A percentile compares a stretch with the other conserved stretches of the same genome.
Evolutionary conservation across 2,888 invertebrate species (phyloP).

Genomic region (Drosophila recens): DNA sequence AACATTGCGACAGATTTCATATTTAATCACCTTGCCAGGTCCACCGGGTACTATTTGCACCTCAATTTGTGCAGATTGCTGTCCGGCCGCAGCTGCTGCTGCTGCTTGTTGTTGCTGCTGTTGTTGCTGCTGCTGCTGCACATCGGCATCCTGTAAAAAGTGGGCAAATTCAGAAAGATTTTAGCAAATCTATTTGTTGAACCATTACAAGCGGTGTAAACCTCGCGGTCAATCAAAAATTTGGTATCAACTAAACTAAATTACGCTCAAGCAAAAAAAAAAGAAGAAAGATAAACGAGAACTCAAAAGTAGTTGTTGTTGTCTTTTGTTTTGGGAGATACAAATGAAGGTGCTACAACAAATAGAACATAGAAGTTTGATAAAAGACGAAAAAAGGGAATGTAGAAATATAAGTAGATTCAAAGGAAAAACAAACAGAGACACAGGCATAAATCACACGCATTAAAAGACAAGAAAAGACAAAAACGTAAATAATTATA

Average conservation of each 20-base stretch:
- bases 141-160: conserved; percentile 70
- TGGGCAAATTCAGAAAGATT: conserved; percentile 29
- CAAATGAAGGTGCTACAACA: no score
- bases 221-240: conserved; percentile 18
- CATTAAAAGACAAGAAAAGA: conserved; percentile 40
- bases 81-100: conserved; percentile 75
- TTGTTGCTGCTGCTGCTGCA: conserved; percentile 80
- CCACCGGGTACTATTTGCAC: conserved; percentile 71
- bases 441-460: conserved; percentile 56
- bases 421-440: conserved; percentile 26
- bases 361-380: conserved; percentile 29
- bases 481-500: conserved; percentile 30
- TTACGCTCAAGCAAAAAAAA: conserved; percentile 53
- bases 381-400: no score
- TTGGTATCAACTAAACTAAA: conserved; percentile 61
- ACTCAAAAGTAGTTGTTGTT: conserved; percentile 11
- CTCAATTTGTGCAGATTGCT: conserved; percentile 83
- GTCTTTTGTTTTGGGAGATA: no score
- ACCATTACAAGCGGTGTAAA: conserved; percentile 3
- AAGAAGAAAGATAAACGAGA: conserved; percentile 1
- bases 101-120: conserved; percentile 80
- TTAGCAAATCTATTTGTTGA: conserved; percentile 36
- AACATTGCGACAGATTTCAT: conserved; percentile 76
- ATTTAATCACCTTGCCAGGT: conserved; percentile 79
- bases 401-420: conserved; percentile 30